Percentiles rank a stretch among this genome's conserved stretches.
phyloP scores from a whole-genome alignment of 1,140 invertebrate species.

The Halesus radiatus region DNA sequence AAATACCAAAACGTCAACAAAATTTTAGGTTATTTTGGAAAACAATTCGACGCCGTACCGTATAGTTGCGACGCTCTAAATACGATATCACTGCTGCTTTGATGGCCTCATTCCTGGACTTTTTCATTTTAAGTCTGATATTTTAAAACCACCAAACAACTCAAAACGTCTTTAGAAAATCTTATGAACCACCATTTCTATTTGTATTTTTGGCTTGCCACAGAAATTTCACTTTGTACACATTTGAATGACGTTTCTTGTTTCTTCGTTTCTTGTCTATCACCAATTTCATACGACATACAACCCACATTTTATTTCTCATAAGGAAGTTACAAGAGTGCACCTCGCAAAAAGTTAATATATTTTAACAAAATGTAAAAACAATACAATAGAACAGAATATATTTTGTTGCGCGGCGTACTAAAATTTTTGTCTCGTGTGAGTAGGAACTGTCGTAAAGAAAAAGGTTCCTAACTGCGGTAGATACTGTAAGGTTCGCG shows the following conservation, averaged over 20 bases:
- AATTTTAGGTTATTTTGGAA: slow-evolving; percentile 49
- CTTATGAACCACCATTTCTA: slow-evolving; percentile 46
- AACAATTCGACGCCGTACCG: slow-evolving; percentile 60
- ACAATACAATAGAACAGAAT: not conserved
- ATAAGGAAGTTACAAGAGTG: not conserved
- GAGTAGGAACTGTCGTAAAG: not conserved
- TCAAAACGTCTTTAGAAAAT: slow-evolving; percentile 36
- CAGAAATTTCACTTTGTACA: slow-evolving; percentile 30
- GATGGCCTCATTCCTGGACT: slow-evolving; percentile 68
- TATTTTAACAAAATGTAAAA: not conserved
- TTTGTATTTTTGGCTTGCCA: slow-evolving; percentile 48
- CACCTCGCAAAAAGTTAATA: not conserved
- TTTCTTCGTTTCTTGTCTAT: slow-evolving; percentile 1
- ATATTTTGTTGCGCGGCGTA: not conserved
- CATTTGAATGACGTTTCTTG: slow-evolving; percentile 39
- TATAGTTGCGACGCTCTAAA: slow-evolving; percentile 69
- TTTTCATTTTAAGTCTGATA: slow-evolving; percentile 40
- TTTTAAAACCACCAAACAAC: slow-evolving; percentile 31
- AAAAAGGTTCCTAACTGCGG: not conserved
- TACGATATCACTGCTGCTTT: slow-evolving; percentile 69
- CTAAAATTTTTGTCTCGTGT: not conserved
- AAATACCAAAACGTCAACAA: slow-evolving; percentile 38
- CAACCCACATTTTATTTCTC: not conserved
- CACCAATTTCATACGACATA: not conserved
- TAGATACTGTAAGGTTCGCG: not conserved